These are phyloP conservation scores for Dendronephthya gigantea DNA, from an alignment of 64 coral and sea anemone species.

Conservation along the genomic window DNA sequence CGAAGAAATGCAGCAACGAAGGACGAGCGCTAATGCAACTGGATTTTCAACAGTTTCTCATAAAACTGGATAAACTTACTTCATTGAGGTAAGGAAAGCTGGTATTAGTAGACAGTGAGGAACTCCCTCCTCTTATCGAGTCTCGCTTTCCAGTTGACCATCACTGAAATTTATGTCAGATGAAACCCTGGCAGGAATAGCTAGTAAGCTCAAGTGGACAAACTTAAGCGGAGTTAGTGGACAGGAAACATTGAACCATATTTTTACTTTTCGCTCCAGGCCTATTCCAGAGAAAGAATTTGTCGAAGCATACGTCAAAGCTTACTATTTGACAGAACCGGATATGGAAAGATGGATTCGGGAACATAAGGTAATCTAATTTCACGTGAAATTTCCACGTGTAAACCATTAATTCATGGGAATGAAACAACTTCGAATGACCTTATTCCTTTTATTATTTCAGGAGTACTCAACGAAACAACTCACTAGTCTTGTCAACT, in stretches of 20 bases:
- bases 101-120: too few species aligned
- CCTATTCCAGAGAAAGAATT: slow-evolving; percentile 89
- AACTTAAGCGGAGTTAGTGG: too few species aligned
- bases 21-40: slow-evolving; percentile 93
- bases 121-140: too few species aligned
- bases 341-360: slow-evolving; percentile 99
- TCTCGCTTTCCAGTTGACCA: too few species aligned
- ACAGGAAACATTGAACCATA: not conserved
- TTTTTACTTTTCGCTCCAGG: slow-evolving; percentile 28
- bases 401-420: too few species aligned
- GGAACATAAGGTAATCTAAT: slow-evolving; percentile 68
- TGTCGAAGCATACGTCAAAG: slow-evolving; percentile 95
- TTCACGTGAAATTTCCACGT: not conserved
- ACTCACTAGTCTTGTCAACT: slow-evolving; percentile 78
- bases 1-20: slow-evolving; percentile 96
- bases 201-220: too few species aligned
- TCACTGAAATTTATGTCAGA: too few species aligned
- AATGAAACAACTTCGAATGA: too few species aligned
- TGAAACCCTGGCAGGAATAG: too few species aligned
- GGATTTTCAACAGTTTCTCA: slow-evolving; percentile 93
- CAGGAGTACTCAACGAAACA: slow-evolving; percentile 93
- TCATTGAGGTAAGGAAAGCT: slow-evolving; percentile 50
- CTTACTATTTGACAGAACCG: slow-evolving; percentile 94
- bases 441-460: not conserved
- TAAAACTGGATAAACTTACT: slow-evolving; percentile 95